Base-by-base conservation (phyloP, 2,888 invertebrate species). In the Luperina nickerlii region DNA sequence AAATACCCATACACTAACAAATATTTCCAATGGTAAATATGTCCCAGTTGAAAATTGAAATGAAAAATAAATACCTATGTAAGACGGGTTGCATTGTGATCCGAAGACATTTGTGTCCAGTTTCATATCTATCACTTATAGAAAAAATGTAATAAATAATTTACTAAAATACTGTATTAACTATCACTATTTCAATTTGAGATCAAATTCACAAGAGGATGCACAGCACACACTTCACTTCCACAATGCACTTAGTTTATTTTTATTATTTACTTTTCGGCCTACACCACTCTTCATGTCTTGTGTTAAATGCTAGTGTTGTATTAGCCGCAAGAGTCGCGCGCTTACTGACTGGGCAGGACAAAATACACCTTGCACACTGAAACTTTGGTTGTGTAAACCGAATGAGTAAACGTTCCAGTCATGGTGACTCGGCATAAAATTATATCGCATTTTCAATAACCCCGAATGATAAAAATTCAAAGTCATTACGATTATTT, bases 401-500 rank as follows among this genome's bases (percentile, higher is more conserved):
- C 76, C 60, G 65, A 81, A 74, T 32, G 79, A 77, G 76, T 63
- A 65, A 70, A 76, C 69, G 74, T 48, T 78, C 81, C 83, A 86
- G 79, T 92, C 90, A 91, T 86, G 87, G 84, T 93, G 93, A 93
- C 90, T 92, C 88, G 79, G 88, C 92, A 89, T 76, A 88, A 88
- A 80, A 78, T 51, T 74, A 77, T 83, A 79, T 84, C 85, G 66
- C 27, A 77, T 83, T 86, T 79, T 81, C 78, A 86, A 76, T 84
- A 86, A 75, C 62, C 32, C 68, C 70, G 77, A 87, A 78, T 71
- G 77, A 72, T 62, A 78, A 67, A 83, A 82, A 76, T 74, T 42
- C 48, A 65, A 77, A 84, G 63, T 73, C 80, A 85, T 74, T 68
- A 38, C 7, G 42, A 45, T 69, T 62, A 18, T 78, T 68, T 76